Conservation (phyloP, 2,888 invertebrate genomes). For the Drosophila diplacantha region DNA sequence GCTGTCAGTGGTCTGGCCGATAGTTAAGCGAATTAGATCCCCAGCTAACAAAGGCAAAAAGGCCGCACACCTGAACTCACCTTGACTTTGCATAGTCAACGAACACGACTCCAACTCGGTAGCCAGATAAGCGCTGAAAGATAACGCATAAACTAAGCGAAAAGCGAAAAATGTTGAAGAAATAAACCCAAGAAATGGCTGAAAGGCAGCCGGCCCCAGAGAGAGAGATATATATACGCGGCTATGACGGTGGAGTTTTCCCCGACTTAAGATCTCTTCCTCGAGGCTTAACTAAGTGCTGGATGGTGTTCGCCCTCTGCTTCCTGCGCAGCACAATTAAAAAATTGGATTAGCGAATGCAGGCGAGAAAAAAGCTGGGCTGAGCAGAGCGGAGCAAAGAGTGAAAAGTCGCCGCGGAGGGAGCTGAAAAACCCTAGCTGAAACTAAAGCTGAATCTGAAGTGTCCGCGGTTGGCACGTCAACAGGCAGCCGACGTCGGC, state of each 20-base stretch:
- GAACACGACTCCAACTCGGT: conserved; percentile 41
- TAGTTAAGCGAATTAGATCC: conserved; percentile 41
- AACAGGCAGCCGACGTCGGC: conserved; percentile 44
- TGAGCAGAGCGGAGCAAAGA: conserved; percentile 12
- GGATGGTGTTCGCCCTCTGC: conserved; percentile 45
- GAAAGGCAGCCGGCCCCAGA: conserved; percentile 9
- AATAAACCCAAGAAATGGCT: conserved; percentile 19
- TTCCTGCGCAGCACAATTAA: conserved; percentile 54
- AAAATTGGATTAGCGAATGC: conserved; percentile 66
- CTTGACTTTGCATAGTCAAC: conserved; percentile 67
- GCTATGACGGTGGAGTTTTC: conserved; percentile 12
- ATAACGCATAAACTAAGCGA: conserved; percentile 52
- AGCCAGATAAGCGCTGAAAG: conserved; percentile 56
- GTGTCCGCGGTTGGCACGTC: conserved; percentile 65
- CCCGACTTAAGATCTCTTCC: conserved; percentile 18
- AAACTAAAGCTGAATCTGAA: conserved; percentile 44
- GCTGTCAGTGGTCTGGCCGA: conserved; percentile 44
- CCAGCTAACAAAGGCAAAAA: conserved; percentile 10
- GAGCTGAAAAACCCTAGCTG: conserved; percentile 23
- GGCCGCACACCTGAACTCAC: conserved; percentile 46
- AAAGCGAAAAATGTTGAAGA: conserved; percentile 43
- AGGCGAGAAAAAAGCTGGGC: conserved; percentile 21
- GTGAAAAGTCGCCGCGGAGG: conserved; percentile 41
- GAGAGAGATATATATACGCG: conserved; percentile 16
- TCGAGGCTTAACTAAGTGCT: conserved; percentile 57